phyloP scores from a whole-genome alignment of 2,113 vertebrate species.

The Vidua chalybeata region DNA sequence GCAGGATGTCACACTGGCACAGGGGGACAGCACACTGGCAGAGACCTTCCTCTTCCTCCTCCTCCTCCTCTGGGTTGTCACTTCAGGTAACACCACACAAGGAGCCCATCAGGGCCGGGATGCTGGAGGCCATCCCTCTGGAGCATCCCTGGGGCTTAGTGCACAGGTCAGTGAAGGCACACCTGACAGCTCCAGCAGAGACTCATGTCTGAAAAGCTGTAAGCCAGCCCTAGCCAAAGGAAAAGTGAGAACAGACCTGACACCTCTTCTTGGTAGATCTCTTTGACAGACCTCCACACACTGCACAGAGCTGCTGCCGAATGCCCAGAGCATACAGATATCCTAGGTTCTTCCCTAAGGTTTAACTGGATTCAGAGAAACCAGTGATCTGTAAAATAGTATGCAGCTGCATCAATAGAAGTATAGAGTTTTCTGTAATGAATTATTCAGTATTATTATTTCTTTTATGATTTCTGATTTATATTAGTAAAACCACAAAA shows the following conservation, averaged over 20 bases:
- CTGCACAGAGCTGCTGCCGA: background rate
- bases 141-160: background rate
- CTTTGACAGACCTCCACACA: background rate
- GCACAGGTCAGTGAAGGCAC: background rate
- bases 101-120: rapidly evolving
- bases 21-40: rapidly evolving
- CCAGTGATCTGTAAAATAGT: background rate
- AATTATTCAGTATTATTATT: background rate
- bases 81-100: background rate
- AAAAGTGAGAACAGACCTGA: background rate
- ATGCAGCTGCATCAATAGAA: background rate
- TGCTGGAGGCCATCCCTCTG: background rate
- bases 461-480: background rate
- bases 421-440: background rate
- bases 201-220: background rate
- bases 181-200: background rate
- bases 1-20: background rate
- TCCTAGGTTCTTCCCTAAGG: background rate
- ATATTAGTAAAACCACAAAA: background rate
- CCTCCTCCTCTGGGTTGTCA: background rate
- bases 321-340: background rate
- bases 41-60: background rate
- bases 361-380: background rate
- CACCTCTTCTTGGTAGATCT: background rate
- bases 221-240: background rate